Base-by-base conservation (phyloP, 2,797 vertebrate genomes). In the Acrocephalus scirpaceus region DNA sequence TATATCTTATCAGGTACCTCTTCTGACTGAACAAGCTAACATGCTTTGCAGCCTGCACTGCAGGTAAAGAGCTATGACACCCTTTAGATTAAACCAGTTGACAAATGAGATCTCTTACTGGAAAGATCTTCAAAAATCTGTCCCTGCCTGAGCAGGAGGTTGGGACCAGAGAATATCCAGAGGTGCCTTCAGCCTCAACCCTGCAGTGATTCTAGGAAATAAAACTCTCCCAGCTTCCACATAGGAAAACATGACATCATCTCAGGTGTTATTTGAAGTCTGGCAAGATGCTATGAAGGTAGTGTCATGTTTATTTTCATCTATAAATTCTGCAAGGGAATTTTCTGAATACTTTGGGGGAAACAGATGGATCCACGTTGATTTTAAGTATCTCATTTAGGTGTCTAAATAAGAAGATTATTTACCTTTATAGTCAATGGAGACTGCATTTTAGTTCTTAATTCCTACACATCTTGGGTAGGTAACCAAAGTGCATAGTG, bases 71-170 rank as follows among this genome's bases (percentile, higher is more conserved):
- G 16, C 27, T 15, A 58, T 3, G 8, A 48, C 38, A 83, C 5
- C 26, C 42, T 10, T 40, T 38, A 42, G 14, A 65, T 53, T 38
- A 86, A 60, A 88, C 2, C 26, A 83, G 54, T 0, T 13, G 82
- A 91, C 0, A 0, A 0, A 61, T 7, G 11, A 30, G 36, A 72
- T 38, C 27, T 20, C 16, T 82, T 72, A 34, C 42, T 12, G 44
- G 48, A 51, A 85, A 76, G 16, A 51, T 23, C 18, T 78, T 80
- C 16, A 69, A 25, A 69, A 89, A 75, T 19, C 74, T 40, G 47
- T 16, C 48, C 42, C n/a, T 56, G 18, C 26, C 61, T 44, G 40
- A 62, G 64, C 56, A 62, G 44, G 7, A 13, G 2, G 2, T 9
- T 38, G 30, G 9, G 17, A 76, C 7, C 30, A 72, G 30, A 82